Conservation (phyloP, 1,140 invertebrate species). For the Oscheius sp. region DNA sequence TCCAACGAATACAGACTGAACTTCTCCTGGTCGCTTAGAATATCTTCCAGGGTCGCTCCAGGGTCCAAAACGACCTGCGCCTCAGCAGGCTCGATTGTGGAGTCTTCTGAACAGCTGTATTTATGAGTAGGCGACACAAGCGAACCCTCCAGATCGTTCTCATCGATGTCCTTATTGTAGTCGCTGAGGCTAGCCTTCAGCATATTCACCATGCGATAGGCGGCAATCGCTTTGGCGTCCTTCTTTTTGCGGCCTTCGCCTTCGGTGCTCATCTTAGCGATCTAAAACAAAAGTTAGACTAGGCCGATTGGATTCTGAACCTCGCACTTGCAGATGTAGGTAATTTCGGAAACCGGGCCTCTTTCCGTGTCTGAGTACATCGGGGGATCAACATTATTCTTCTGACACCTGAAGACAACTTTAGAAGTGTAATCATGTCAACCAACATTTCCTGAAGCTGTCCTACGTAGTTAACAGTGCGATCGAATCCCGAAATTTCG, state of each 20-base stretch:
- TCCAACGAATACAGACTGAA: background rate
- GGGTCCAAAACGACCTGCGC: no score
- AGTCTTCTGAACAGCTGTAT: background rate
- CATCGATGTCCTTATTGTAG: background rate
- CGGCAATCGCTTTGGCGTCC: conserved; percentile 3
- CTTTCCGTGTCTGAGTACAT: background rate
- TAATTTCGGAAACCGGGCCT: background rate
- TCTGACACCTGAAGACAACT: conserved; percentile 6
- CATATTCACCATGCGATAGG: conserved; percentile 3
- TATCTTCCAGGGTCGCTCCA: background rate
- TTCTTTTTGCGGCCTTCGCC: conserved; percentile 4
- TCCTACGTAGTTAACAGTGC: conserved; percentile 3
- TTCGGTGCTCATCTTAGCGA: background rate
- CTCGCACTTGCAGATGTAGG: conserved; percentile 7
- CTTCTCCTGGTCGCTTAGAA: background rate
- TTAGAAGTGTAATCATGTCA: background rate
- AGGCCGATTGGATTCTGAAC: background rate
- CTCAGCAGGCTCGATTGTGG: no score
- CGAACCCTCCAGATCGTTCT: background rate
- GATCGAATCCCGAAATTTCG: background rate
- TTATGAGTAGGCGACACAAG: background rate
- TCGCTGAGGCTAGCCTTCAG: background rate
- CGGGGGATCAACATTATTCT: background rate
- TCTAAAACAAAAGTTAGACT: background rate
- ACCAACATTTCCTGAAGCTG: background rate